Percentiles rank a stretch among this genome's conserved stretches.
phyloP scores from a whole-genome alignment of 2,113 vertebrate species.

The Emydocephalus ijimae region DNA sequence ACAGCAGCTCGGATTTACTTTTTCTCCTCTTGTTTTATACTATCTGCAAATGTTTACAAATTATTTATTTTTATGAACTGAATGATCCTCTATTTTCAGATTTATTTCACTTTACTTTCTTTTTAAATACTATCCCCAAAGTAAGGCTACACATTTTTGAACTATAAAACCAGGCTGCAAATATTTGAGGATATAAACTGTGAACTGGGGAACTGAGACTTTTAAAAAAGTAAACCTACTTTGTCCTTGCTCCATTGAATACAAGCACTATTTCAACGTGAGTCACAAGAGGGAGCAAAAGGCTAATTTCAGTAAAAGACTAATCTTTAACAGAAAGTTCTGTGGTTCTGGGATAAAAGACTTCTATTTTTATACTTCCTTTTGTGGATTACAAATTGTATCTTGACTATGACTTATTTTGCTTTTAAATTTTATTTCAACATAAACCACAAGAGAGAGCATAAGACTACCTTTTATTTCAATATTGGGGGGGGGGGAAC shows the following conservation, averaged over 20 bases:
- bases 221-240: not conserved
- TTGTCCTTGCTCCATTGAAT: not conserved
- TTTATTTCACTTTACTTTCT: not conserved
- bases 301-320: not conserved
- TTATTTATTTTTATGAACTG: not conserved
- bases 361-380: not conserved
- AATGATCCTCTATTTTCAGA: not conserved
- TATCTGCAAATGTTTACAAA: not conserved
- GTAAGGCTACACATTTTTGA: not conserved
- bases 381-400: not conserved
- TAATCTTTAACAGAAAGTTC: not conserved
- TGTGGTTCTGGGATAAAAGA: not conserved
- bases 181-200: not conserved
- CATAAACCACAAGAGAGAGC: not conserved
- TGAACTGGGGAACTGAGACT: not conserved
- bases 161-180: not conserved
- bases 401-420: not conserved
- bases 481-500: not conserved
- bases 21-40: not conserved
- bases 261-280: not conserved
- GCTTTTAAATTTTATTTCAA: not conserved
- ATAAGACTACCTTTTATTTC: not conserved
- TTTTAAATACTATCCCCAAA: not conserved
- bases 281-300: not conserved
- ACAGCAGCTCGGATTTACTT: not conserved